A percentile compares a stretch with the other conserved stretches of the same genome.
phyloP scores from a whole-genome alignment of 2,113 vertebrate species.

The Dinomys branickii region DNA sequence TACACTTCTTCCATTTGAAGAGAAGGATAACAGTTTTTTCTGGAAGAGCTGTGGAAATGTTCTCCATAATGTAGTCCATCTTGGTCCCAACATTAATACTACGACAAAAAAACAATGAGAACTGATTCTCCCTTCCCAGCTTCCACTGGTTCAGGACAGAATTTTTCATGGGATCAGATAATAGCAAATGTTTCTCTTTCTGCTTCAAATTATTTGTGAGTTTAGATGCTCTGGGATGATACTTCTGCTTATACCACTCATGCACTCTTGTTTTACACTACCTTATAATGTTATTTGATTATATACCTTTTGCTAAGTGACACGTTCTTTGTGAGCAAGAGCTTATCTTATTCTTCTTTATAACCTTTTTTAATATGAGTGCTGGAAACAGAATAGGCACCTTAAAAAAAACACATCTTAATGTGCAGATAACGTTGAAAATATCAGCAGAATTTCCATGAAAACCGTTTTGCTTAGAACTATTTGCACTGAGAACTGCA shows the following conservation, averaged over 20 bases:
- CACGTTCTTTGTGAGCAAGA: neutral
- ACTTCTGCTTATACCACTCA: conserved; percentile 8
- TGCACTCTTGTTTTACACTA: neutral
- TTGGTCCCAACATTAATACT: conserved; percentile 29
- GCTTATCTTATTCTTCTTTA: conserved; percentile 1
- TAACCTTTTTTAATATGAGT: neutral
- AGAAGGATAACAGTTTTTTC: neutral
- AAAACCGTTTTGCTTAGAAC: conserved; percentile 11
- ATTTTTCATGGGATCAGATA: conserved; percentile 45
- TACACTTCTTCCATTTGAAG: neutral
- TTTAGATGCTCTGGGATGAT: neutral
- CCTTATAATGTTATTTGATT: conserved; percentile 32
- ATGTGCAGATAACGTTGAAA: neutral
- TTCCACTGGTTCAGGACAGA: neutral
- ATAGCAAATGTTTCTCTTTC: conserved; percentile 22
- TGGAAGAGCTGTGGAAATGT: conserved; percentile 1
- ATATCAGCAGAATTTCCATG: neutral
- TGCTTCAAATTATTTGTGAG: neutral
- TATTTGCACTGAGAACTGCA: neutral
- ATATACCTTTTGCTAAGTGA: neutral
- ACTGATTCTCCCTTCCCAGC: neutral
- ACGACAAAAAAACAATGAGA: conserved; percentile 18
- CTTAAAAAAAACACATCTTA: conserved; percentile 28
- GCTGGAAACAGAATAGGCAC: neutral
- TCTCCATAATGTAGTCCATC: neutral